These are phyloP conservation scores for Corythucha ciliata DNA, from an alignment of 2,888 invertebrate species.

Conservation along the genomic window DNA sequence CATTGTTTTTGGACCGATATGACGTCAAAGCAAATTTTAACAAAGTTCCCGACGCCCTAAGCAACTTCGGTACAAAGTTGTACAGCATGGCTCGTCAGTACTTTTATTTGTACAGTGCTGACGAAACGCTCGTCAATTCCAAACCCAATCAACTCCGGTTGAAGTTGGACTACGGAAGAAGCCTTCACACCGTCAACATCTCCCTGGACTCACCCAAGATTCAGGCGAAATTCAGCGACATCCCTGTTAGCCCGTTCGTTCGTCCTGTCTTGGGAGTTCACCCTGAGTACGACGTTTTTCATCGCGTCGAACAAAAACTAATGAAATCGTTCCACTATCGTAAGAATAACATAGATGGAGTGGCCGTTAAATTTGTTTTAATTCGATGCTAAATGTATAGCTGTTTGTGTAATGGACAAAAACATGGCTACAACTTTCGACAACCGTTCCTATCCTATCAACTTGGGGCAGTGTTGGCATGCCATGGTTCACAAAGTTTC, in stretches of 20 bases:
- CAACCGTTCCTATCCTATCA: conserved; percentile 12
- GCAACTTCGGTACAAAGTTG: conserved; percentile 44
- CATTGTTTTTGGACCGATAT: conserved; percentile 48
- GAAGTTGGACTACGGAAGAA: conserved; percentile 44
- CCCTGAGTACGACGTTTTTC: conserved; percentile 42
- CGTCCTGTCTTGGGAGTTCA: conserved; percentile 45
- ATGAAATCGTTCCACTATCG: conserved; percentile 13
- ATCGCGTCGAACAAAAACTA: conserved; percentile 35
- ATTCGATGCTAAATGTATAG: conserved; percentile 1
- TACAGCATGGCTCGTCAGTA: conserved; percentile 46
- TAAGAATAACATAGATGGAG: conserved; percentile 9
- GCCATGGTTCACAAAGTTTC: conserved; percentile 11
- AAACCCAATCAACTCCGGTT: conserved; percentile 46
- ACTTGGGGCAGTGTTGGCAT: conserved; percentile 16
- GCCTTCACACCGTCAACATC: conserved; percentile 45
- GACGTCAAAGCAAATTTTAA: conserved; percentile 44
- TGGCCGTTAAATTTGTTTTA: background rate
- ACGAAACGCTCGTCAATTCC: no score
- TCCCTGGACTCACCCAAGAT: conserved; percentile 44
- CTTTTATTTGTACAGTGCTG: no score
- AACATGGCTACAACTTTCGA: conserved; percentile 13
- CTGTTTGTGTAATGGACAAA: conserved; percentile 7
- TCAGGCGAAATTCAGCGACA: conserved; percentile 42
- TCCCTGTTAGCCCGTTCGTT: conserved; percentile 44
- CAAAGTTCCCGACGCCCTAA: conserved; percentile 41